These are phyloP conservation scores for Sebastes matsubarae DNA, from an alignment of 2,797 vertebrate genomes.

Conservation along the genomic window DNA sequence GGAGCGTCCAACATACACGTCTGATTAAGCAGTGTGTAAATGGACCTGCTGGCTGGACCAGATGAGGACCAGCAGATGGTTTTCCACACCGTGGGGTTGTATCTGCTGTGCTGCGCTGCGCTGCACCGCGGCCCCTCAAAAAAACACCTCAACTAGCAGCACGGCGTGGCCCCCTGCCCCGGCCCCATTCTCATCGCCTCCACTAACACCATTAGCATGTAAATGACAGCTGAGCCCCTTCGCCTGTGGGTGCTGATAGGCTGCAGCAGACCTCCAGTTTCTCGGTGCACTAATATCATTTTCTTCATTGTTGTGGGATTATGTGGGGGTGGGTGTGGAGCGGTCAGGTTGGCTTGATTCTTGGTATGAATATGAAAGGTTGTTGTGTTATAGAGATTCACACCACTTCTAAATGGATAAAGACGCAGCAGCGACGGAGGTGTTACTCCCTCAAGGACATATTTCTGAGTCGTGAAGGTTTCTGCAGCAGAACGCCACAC, in stretches of 20 bases:
- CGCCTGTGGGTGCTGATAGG: slow-evolving; percentile 59
- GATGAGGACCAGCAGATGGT: slow-evolving; percentile 73
- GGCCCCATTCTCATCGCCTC: slow-evolving; percentile 32
- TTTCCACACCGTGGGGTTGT: slow-evolving; percentile 51
- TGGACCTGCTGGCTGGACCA: slow-evolving; percentile 57
- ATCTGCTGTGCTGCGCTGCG: neutral
- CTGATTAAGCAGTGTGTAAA: slow-evolving; percentile 63
- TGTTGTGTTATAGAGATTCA: slow-evolving; percentile 11
- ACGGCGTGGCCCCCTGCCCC: slow-evolving; percentile 13
- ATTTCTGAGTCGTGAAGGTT: neutral
- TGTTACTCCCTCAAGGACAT: neutral
- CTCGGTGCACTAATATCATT: slow-evolving; percentile 61
- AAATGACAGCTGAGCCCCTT: slow-evolving; percentile 70
- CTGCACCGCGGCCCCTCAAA: neutral
- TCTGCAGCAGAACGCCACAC: neutral
- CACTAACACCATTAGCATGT: slow-evolving; percentile 75
- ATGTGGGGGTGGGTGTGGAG: slow-evolving; percentile 40
- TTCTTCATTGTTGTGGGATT: slow-evolving; percentile 72
- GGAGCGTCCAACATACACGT: slow-evolving; percentile 31
- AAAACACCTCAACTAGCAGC: slow-evolving; percentile 10
- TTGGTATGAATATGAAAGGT: slow-evolving; percentile 42
- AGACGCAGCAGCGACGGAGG: neutral
- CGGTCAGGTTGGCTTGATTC: slow-evolving; percentile 30
- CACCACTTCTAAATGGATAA: neutral
- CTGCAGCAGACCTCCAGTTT: slow-evolving; percentile 48